Evolutionary conservation across 2,888 invertebrate species (phyloP), one percentile per base, ranked within the genome.

Genomic region (Boloria euphrosyne): DNA sequence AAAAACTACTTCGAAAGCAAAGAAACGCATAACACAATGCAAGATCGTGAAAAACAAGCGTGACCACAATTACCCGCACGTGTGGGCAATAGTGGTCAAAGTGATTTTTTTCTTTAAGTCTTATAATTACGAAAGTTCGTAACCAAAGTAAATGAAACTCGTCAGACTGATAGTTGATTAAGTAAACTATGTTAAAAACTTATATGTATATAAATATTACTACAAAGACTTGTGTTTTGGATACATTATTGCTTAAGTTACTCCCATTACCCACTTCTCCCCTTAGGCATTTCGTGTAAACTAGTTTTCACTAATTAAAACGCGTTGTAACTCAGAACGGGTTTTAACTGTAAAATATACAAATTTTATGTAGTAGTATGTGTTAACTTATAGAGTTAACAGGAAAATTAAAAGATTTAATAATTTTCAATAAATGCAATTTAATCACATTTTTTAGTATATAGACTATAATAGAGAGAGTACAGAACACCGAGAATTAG

Each of bases 31-130:
- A 44, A 44, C 44, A 44, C 44, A 52, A 27, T 22, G 27, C 22
- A 27, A 52, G 22, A 52, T 18, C 52, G 14, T 44, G 22, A 52
- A 22, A 57, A 64, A 64, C 50, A 64, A 64, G 64, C 67, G 61
- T 75, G 74, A 76, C 57, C 72, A 73, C 69, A 69, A 75, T 77
- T 74, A 59, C 73, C 75, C 74, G 55, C 27, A 72, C 22, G 65
- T 74, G 18, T 60, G 70, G 69, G 70, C 53, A 75, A 75, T 75
- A 73, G 69, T 62, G 66, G 58, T 74, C 73, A 69, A 72, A 72
- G 61, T 65, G 53, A 14, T 54, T 54, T 54, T 54, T 54, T 54
- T 38, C 22, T 54, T 54, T 38, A 54, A 54, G 13, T 54, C 16
- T 13, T 54, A 54, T 54, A 38, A 54, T 54, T 31, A 38, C 31